Evolutionary conservation across 1,140 invertebrate species (phyloP).

Genomic region (Andricus grossulariae): DNA sequence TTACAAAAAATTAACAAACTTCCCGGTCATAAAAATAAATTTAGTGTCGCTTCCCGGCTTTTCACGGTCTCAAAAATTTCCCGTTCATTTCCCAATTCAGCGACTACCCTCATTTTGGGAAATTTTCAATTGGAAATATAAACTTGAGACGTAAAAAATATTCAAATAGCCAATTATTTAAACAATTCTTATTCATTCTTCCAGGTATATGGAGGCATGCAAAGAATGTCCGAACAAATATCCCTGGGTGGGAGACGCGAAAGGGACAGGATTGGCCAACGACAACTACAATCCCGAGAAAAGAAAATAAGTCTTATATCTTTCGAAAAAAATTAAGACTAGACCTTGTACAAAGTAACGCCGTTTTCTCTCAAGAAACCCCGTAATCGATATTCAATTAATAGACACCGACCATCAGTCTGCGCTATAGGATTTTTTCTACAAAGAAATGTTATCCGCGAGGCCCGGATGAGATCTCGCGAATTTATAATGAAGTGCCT

Average conservation of each 20-base stretch:
- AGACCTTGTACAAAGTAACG: constrained; percentile 25
- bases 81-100: too few relatives aligned
- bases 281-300: constrained; percentile 88
- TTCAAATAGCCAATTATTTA: constrained; percentile 30
- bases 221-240: constrained; percentile 90
- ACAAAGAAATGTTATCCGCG: neutral
- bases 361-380: constrained; percentile 5
- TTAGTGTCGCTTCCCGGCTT: too few relatives aligned
- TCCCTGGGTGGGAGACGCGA: constrained; percentile 90
- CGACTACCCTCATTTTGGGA: too few relatives aligned
- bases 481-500: neutral
- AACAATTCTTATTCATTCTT: constrained; percentile 45
- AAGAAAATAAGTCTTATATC: constrained; percentile 40
- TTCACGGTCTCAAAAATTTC: too few relatives aligned
- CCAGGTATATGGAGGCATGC: constrained; percentile 91
- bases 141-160: neutral
- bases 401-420: constrained; percentile 39
- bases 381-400: constrained; percentile 32
- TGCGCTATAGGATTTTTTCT: constrained; percentile 35
- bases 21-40: too few relatives aligned
- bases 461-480: neutral
- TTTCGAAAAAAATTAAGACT: constrained; percentile 24
- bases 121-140: too few relatives aligned
- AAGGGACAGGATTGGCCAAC: constrained; percentile 85
- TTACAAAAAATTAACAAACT: too few relatives aligned